Evolutionary conservation across 92 coral and sea anemone species (phyloP), one percentile per base, ranked within the genome.

Genomic region (Hydrozoanthus gracilis): DNA sequence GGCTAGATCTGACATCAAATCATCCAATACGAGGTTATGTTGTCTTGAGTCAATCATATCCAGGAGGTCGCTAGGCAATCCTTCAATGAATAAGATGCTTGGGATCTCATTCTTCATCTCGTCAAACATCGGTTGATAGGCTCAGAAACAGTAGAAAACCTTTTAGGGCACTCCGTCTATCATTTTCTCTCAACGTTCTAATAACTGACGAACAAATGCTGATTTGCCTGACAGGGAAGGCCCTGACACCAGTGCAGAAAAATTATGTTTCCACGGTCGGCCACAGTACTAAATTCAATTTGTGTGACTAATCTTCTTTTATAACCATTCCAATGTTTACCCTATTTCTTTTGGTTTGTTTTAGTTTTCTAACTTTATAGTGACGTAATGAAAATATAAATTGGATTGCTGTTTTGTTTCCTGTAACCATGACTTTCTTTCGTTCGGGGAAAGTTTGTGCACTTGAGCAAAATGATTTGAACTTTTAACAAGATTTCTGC

Each of bases 381-480:
- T 9, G 71, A 65, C 44, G 7, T 65, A 44, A 44, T 65, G 0
- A 65, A 65, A 65, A 44, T 65, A 15, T 65, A 65, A 65, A 16
- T 67, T 67, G 3, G 72, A 56, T 83, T 83, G 88, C 35, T 68
- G 67, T n/a, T 78, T 84, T 15, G 89, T 82, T 48, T 84, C 70
- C 73, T 78, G 86, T 35, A 78, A 69, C 83, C 77, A 85, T 8
- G 35, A 45, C 60, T 85, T 89, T 51, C 83, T 77, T 68, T 89
- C 74, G 3, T 47, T 56, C 8, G 77, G n/a, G 55, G 3, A 3
- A 73, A 11, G 77, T 8, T 85, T 77, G 78, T 84, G 92, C 8
- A 85, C 89, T 78, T 85, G 89, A 35, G 86, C 84, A 54, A 84
- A 69, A 78, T 85, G 92, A 58, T 89, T 85, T 51, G 89, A 86